Evolutionary conservation across 2,113 vertebrate species (phyloP).

Genomic region (Tachycineta bicolor): DNA sequence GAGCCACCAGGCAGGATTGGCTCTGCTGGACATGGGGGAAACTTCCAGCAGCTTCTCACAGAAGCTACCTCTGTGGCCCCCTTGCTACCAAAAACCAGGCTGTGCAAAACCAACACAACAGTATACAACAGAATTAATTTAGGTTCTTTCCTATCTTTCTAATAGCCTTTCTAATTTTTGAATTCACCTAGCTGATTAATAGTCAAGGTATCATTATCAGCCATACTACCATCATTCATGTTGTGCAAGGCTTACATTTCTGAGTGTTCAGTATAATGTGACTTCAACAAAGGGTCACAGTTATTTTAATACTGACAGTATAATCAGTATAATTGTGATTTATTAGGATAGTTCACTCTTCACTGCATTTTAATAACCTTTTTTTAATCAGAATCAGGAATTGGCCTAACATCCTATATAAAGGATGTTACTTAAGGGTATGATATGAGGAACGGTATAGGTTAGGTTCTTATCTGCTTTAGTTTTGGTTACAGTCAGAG

Average conservation of each 20-base stretch:
- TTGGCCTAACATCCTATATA: not conserved
- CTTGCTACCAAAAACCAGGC: not conserved
- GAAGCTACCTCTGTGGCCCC: too few relatives aligned
- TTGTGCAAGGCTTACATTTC: not conserved
- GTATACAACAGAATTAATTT: not conserved
- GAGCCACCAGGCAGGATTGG: not conserved
- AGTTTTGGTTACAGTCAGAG: not conserved
- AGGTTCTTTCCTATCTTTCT: not conserved
- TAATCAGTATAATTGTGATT: constrained; percentile 12
- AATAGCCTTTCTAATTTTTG: not conserved
- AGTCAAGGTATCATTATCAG: not conserved
- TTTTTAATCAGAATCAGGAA: not conserved
- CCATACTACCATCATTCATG: not conserved
- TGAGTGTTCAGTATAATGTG: not conserved
- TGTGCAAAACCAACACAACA: not conserved
- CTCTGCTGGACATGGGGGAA: not conserved
- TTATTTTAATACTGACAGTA: constrained; percentile 17
- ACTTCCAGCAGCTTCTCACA: not conserved
- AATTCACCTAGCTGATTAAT: not conserved
- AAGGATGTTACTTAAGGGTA: not conserved
- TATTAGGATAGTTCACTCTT: not conserved
- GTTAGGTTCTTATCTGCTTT: not conserved
- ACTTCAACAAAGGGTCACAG: not conserved
- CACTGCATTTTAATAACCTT: not conserved
- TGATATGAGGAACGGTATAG: not conserved